phyloP scores from a whole-genome alignment of 2,888 invertebrate species.

The Drosophila quasianomalipes region DNA sequence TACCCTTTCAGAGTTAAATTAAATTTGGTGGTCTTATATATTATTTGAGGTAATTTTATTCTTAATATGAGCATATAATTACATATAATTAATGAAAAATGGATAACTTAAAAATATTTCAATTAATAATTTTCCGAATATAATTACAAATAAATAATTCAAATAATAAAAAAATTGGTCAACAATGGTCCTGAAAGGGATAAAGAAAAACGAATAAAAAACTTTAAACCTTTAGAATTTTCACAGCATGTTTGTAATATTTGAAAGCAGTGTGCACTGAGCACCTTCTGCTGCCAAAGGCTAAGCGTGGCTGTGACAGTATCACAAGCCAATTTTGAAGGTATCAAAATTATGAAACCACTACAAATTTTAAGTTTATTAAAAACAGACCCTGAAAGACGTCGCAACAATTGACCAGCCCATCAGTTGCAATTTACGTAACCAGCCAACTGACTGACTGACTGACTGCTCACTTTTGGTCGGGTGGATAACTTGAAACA shows the following conservation, averaged over 20 bases:
- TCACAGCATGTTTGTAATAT: background rate
- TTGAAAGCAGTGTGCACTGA: conserved; percentile 21
- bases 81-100: background rate
- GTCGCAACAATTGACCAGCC: conserved; percentile 37
- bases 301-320: conserved; percentile 19
- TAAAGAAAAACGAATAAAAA: background rate
- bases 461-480: conserved; percentile 44
- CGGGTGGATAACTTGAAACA: conserved; percentile 24
- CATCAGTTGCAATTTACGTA: conserved; percentile 69
- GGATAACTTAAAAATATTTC: background rate
- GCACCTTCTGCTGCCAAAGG: conserved; percentile 25
- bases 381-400: conserved; percentile 42
- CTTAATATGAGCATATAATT: background rate
- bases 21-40: background rate
- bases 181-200: background rate
- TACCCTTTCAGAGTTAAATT: background rate
- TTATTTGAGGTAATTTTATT: background rate
- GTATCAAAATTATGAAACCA: conserved; percentile 61
- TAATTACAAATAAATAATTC: background rate
- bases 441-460: conserved; percentile 49
- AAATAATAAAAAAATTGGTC: too few relatives aligned
- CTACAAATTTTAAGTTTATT: conserved; percentile 68
- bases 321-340: conserved; percentile 26
- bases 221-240: background rate
- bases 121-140: too few relatives aligned